These are phyloP conservation scores for Drosophila prosaltans DNA, from an alignment of 1,140 invertebrate genomes.

Conservation along the genomic window DNA sequence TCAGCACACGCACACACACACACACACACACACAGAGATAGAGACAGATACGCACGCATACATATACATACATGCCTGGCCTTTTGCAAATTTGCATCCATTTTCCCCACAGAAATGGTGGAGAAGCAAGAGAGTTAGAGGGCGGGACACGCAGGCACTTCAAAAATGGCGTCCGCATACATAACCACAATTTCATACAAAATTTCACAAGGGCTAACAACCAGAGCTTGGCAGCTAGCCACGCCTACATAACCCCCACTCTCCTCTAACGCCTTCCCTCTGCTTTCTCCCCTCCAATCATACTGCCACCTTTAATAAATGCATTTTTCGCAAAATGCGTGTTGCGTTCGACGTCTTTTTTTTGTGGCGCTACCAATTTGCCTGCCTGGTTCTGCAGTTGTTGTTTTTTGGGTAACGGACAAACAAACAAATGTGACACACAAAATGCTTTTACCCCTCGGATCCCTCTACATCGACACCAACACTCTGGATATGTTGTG, in stretches of 20 bases:
- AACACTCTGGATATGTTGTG: not conserved
- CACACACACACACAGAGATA: conserved; percentile 18
- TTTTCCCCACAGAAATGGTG: conserved; percentile 28
- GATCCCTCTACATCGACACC: not conserved
- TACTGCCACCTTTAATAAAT: conserved; percentile 45
- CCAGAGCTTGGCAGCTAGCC: conserved; percentile 1
- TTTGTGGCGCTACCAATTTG: conserved; percentile 60
- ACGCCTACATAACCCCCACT: not conserved
- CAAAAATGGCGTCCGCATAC: conserved; percentile 63
- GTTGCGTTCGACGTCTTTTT: conserved; percentile 55
- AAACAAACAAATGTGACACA: conserved; percentile 61
- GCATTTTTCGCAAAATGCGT: conserved; percentile 75
- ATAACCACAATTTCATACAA: conserved; percentile 73
- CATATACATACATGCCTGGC: conserved; percentile 5
- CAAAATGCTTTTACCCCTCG: conserved; percentile 40
- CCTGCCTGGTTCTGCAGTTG: conserved; percentile 34
- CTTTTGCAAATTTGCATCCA: conserved; percentile 49
- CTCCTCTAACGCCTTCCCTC: too few species aligned
- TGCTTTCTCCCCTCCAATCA: not conserved
- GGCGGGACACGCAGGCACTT: conserved; percentile 23
- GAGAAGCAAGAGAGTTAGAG: not conserved
- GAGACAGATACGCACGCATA: conserved; percentile 14
- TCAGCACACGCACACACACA: conserved; percentile 48
- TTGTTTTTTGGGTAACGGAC: conserved; percentile 17
- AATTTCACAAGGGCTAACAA: conserved; percentile 52